These are phyloP conservation scores for Wasmannia auropunctata DNA, from an alignment of 1,140 invertebrate species.

Conservation along the genomic window DNA sequence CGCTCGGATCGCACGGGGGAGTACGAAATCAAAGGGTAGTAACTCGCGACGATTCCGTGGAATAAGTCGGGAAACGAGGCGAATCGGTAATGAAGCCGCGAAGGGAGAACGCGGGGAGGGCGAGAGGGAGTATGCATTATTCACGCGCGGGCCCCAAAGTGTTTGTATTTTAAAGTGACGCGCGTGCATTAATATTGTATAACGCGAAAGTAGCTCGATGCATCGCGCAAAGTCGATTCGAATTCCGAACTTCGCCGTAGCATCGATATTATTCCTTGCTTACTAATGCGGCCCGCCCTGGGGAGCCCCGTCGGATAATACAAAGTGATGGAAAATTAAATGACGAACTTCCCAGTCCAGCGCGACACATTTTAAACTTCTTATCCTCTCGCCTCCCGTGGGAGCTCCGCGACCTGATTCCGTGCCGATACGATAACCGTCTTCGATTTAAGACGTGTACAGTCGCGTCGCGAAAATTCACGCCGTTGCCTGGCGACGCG, in stretches of 20 bases:
- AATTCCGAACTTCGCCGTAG: constrained; percentile 57
- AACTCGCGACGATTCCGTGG: constrained; percentile 36
- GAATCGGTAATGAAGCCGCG: constrained; percentile 44
- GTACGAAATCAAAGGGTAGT: neutral
- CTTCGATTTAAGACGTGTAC: constrained; percentile 31
- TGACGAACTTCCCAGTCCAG: constrained; percentile 8
- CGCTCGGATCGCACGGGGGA: neutral
- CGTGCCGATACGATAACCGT: neutral
- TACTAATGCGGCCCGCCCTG: constrained; percentile 57
- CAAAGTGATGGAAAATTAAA: constrained; percentile 53
- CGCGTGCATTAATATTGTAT: constrained; percentile 70
- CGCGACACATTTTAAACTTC: constrained; percentile 39
- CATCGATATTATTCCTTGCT: constrained; percentile 64
- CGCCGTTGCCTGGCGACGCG: neutral
- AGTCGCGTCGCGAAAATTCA: neutral
- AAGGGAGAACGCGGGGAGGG: too few relatives aligned
- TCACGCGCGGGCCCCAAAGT: constrained; percentile 61
- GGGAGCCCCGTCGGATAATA: constrained; percentile 39
- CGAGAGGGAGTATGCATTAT: constrained; percentile 57
- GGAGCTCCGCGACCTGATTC: constrained; percentile 15
- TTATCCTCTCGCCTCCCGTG: neutral
- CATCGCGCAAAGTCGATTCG: constrained; percentile 53
- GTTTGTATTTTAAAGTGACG: constrained; percentile 73
- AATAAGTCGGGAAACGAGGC: constrained; percentile 38
- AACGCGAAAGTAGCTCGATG: constrained; percentile 60